Percentiles rank a stretch among this genome's conserved stretches.
These are phyloP conservation scores for Drosophila ambigua DNA, from an alignment of 1,140 invertebrate genomes.

Conservation along the genomic window DNA sequence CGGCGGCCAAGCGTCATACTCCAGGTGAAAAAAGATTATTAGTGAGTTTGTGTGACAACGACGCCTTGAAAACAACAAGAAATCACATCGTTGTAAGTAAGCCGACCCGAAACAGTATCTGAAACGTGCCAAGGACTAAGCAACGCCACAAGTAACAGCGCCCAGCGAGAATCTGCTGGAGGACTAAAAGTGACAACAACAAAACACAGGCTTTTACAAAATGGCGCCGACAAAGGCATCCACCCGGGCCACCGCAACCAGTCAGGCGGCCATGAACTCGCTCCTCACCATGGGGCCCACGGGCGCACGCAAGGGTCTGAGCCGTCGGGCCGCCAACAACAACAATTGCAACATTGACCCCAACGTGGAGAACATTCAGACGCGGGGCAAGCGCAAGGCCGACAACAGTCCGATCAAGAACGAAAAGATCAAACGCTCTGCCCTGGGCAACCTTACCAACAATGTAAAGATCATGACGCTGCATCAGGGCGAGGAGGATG, in stretches of 20 bases:
- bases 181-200: constrained; percentile 35
- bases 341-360: constrained; percentile 53
- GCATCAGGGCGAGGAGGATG: constrained; percentile 59
- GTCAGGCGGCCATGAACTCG: constrained; percentile 50
- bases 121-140: constrained; percentile 14
- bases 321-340: constrained; percentile 70
- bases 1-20: constrained; percentile 29
- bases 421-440: constrained; percentile 85
- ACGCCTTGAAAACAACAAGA: constrained; percentile 7
- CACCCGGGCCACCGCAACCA: constrained; percentile 47
- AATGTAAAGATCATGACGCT: constrained; percentile 81
- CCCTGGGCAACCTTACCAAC: constrained; percentile 89
- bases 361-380: constrained; percentile 71
- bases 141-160: constrained; percentile 20
- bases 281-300: constrained; percentile 45
- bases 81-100: neutral
- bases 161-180: constrained; percentile 14
- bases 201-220: constrained; percentile 60
- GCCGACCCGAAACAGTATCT: neutral
- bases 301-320: constrained; percentile 77
- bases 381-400: constrained; percentile 80
- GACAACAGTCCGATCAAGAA: constrained; percentile 82
- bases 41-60: constrained; percentile 35
- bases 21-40: constrained; percentile 15
- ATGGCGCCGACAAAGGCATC: constrained; percentile 81